A percentile compares a stretch with the other conserved stretches of the same genome.
These are phyloP conservation scores for Hormaphis cornu DNA, from an alignment of 1,140 invertebrate genomes.

Conservation along the genomic window DNA sequence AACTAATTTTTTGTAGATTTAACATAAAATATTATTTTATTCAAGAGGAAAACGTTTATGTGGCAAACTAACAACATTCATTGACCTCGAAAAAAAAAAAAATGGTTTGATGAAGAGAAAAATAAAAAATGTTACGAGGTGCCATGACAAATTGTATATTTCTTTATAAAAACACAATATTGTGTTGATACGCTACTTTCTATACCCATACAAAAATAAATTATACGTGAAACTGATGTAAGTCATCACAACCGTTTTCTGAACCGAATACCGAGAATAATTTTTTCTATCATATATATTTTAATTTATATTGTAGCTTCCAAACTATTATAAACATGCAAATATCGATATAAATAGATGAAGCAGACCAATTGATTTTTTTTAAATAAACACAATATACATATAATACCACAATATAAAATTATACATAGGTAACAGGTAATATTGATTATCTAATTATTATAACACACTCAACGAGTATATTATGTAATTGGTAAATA, in stretches of 20 bases:
- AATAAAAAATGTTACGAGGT: constrained; percentile 1
- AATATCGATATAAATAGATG: too few relatives aligned
- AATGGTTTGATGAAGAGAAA: constrained; percentile 19
- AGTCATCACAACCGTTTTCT: neutral
- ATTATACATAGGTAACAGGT: too few relatives aligned
- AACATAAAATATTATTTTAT: neutral
- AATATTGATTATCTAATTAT: too few relatives aligned
- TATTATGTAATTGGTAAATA: too few relatives aligned
- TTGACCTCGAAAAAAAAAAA: constrained; percentile 24
- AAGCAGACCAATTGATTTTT: too few relatives aligned
- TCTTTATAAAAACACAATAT: constrained; percentile 20
- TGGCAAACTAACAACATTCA: neutral
- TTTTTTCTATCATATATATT: neutral
- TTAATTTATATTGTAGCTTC: too few relatives aligned
- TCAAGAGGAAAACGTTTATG: neutral
- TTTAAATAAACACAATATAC: too few relatives aligned
- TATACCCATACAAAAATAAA: neutral
- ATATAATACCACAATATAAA: too few relatives aligned
- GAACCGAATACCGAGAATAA: neutral
- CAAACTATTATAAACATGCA: too few relatives aligned
- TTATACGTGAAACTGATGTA: neutral
- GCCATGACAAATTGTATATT: constrained; percentile 28
- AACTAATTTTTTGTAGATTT: neutral
- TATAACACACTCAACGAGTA: too few relatives aligned
- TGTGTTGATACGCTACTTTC: constrained; percentile 14